Evolutionary conservation across 2,113 vertebrate species (phyloP), one percentile per base, ranked within the genome.

Genomic region (Lamprotornis superbus): DNA sequence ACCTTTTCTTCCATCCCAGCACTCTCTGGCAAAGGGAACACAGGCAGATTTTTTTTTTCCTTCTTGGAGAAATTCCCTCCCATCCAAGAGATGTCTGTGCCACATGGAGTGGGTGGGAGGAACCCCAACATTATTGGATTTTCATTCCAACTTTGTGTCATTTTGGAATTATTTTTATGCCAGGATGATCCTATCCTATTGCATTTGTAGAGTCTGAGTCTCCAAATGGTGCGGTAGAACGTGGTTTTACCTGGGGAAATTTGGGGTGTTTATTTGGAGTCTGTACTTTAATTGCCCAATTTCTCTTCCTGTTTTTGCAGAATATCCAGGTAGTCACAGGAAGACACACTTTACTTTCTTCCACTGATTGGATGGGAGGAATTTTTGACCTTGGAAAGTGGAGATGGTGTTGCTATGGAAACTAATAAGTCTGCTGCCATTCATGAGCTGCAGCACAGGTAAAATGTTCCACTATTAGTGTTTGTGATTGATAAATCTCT

Each of bases 341-440:
- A 97, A 97, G 95, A 95, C 21, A 90, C 75, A 93, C 75, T 86
- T 93, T 93, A 46, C 83, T 96, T 92, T 90, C 79, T 92, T 90
- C 75, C 67, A 78, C 95, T 97, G 98, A 97, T 97, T 98, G 87
- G 95, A 98, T 98, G 97, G 97, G 97, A 98, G 98, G 98, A 98
- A 97, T 98, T 98, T 98, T 98, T 98, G 98, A 98, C 98, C 98
- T 99, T 98, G 98, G 97, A 98, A 98, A 98, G 98, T 98, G 98
- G 99, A 98, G 98, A 99, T 99, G 98, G 95, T 98, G 98, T 99
- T 99, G 98, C 99, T 98, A 98, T 99, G 99, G 99, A 98, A 99
- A 99, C 98, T 99, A 97, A 96, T 99, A 98, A 98, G 98, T 98
- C 98, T 99, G 96, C 98, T 99, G 98, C 98, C 98, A 98, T 98